phyloP scores from a whole-genome alignment of 2,888 invertebrate genomes.

The Syrista parreyssii region DNA sequence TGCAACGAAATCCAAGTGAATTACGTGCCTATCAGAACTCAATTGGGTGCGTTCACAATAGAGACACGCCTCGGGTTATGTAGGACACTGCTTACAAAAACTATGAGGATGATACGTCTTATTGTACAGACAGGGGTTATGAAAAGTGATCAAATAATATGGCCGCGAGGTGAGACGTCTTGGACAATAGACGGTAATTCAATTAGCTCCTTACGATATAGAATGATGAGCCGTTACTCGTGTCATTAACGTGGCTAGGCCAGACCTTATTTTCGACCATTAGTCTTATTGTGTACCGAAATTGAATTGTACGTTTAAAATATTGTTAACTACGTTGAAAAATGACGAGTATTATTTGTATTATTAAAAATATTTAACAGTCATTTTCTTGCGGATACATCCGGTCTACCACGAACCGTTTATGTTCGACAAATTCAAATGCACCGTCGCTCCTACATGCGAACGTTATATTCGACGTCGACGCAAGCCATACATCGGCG shows the following conservation, averaged over 20 bases:
- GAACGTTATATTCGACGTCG: conserved; percentile 39
- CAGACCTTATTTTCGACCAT: neutral
- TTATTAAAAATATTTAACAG: neutral
- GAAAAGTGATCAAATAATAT: conserved; percentile 18
- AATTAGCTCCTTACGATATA: conserved; percentile 15
- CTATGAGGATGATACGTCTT: conserved; percentile 18
- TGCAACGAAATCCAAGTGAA: neutral
- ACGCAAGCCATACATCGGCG: conserved; percentile 51
- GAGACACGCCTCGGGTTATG: conserved; percentile 18
- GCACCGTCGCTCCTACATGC: conserved; percentile 5
- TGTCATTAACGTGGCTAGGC: neutral
- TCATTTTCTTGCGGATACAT: neutral
- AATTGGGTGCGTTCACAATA: conserved; percentile 9
- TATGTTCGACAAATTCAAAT: conserved; percentile 11
- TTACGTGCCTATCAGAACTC: neutral
- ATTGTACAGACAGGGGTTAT: conserved; percentile 16
- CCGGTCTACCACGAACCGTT: neutral
- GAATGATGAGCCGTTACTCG: neutral
- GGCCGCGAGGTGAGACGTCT: conserved; percentile 5
- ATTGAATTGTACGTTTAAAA: neutral
- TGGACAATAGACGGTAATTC: conserved; percentile 17
- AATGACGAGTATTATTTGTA: neutral
- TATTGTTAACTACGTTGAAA: neutral
- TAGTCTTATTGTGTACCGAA: neutral
- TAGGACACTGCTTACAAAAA: conserved; percentile 22